Conservation (phyloP, 1,140 invertebrate genomes). For the Penaeus japonicus region DNA sequence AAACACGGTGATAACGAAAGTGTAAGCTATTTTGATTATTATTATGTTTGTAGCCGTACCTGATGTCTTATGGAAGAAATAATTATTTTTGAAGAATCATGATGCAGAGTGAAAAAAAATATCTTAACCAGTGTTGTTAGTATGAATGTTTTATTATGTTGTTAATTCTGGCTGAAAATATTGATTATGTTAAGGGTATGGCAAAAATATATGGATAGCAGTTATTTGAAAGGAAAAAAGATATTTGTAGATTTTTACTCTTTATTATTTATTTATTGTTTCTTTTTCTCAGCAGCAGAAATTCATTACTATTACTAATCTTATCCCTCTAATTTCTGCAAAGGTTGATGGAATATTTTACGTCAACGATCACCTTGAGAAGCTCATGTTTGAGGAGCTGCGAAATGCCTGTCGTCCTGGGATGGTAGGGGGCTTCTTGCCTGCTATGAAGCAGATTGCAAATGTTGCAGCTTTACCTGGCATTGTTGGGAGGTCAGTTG, state of each 20-base stretch:
- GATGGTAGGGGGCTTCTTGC: constrained; percentile 93
- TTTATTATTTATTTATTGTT: not conserved
- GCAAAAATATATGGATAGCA: no score
- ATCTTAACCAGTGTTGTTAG: no score
- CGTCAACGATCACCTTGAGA: constrained; percentile 92
- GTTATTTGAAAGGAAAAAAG: no score
- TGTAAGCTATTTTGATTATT: no score
- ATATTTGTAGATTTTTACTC: no score
- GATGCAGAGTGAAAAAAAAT: no score
- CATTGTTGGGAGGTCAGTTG: constrained; percentile 89
- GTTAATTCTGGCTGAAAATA: not conserved
- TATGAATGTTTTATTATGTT: no score
- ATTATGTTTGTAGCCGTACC: no score
- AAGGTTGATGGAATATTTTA: constrained; percentile 98
- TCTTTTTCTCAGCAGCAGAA: not conserved
- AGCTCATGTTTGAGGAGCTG: constrained; percentile 97
- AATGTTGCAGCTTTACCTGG: constrained; percentile 99
- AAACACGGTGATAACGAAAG: no score
- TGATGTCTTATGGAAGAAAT: no score
- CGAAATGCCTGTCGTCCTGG: constrained; percentile 87
- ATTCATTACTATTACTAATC: not conserved
- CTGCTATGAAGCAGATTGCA: constrained; percentile 98
- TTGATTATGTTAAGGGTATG: no score
- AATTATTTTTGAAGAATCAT: no score
- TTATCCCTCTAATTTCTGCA: constrained; percentile 55